phyloP scores from a whole-genome alignment of 1,140 invertebrate species.

The Olivierus martensii region DNA sequence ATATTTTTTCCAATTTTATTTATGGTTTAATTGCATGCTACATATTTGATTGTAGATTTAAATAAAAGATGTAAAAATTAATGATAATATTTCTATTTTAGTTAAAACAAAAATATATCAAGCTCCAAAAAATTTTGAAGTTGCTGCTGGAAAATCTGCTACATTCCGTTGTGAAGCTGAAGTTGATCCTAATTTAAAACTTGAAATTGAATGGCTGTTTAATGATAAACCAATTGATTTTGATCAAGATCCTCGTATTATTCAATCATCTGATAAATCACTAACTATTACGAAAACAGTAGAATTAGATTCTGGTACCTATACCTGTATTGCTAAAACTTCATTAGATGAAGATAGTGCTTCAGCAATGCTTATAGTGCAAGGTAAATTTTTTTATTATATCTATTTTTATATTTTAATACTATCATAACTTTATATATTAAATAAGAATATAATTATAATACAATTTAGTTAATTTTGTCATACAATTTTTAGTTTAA shows the following conservation, averaged over 20 bases:
- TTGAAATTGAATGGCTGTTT: constrained; percentile 76
- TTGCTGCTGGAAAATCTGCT: constrained; percentile 69
- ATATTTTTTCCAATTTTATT: no score
- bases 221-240: constrained; percentile 76
- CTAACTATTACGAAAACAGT: constrained; percentile 85
- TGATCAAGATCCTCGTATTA: constrained; percentile 55
- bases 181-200: constrained; percentile 57
- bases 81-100: no score
- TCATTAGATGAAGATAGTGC: constrained; percentile 68
- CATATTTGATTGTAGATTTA: no score
- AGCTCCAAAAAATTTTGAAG: constrained; percentile 76
- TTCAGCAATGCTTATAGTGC: constrained; percentile 77
- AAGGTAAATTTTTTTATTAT: constrained; percentile 40
- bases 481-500: no score
- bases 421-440: no score
- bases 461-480: no score
- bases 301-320: constrained; percentile 84
- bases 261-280: constrained; percentile 58
- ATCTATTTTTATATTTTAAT: background rate
- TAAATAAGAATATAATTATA: no score
- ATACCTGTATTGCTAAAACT: constrained; percentile 90
- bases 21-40: no score
- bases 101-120: constrained; percentile 71
- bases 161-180: constrained; percentile 89
- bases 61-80: no score